Evolutionary conservation across 2,888 invertebrate species (phyloP), one percentile per base, ranked within the genome.

Genomic region (Synanthedon formicaeformis): DNA sequence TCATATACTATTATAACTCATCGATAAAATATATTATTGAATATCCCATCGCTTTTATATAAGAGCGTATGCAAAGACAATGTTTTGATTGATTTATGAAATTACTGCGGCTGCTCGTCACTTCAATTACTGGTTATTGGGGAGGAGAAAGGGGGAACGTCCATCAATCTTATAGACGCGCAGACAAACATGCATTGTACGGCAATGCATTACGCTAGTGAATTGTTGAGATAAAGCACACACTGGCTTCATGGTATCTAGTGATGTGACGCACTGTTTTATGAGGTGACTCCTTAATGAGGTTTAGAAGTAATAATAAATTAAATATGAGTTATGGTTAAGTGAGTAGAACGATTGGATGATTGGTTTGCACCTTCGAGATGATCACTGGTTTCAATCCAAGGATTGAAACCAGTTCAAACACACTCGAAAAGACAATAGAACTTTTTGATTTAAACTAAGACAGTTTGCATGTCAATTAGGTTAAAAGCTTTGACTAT

Each of bases 131-230:
- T 34, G 34, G 23, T 23, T 23, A 23, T 69, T 61, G 60, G 14
- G 18, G 8, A 49, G 49, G 18, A 16, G 23, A 23, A 23, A 23
- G 57, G 59, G 57, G 61, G 51, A 50, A 51, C 52, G 52, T 75
- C 66, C 68, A 78, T 78, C 80, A 78, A 75, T 78, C 77, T 71
- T 68, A 67, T 65, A 66, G 58, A 60, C 61, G 60, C 52, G 50
- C 27, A 52, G 51, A 54, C 58, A 59, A 60, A 63, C 53, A 59
- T 51, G 53, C 51, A 41, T 53, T 48, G 52, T 49, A 54, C 55
- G 41, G 55, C 51, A 57, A 53, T 45, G 45, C 45, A 55, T 53
- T 54, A 51, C 53, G 55, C 4, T 50, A 48, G 48, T 55, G 54
- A 49, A 52, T 40, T 51, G 48, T 41, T 16, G 52, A 55, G 55